Percentiles rank a stretch among this genome's conserved stretches.
These are phyloP conservation scores for Callorhinus ursinus DNA, from an alignment of 2,113 vertebrate species.

Conservation along the genomic window DNA sequence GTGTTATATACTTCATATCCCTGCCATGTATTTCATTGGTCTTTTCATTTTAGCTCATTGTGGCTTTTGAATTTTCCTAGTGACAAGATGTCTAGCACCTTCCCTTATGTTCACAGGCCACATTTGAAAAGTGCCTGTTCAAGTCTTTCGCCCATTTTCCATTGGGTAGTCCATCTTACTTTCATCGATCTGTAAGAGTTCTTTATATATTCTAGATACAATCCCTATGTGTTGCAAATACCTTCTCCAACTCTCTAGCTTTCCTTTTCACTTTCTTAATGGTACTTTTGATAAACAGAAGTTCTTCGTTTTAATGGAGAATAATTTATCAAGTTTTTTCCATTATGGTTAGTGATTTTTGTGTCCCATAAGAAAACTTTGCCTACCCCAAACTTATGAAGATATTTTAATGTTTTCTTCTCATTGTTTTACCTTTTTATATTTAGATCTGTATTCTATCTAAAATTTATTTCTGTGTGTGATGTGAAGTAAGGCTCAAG, in stretches of 20 bases:
- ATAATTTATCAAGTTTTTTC: background rate
- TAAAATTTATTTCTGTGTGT: background rate
- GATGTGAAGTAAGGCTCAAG: background rate
- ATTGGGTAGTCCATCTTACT: background rate
- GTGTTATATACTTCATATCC: no score
- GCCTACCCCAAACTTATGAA: background rate
- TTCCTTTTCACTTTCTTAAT: background rate
- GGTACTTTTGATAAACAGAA: background rate
- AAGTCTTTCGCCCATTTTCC: background rate
- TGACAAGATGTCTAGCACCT: background rate
- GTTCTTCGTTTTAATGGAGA: constrained; percentile 1
- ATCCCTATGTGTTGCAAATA: background rate
- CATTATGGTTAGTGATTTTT: background rate
- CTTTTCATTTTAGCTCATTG: background rate
- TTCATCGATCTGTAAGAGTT: background rate
- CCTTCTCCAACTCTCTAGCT: background rate
- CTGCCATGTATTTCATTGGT: background rate
- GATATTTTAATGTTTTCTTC: background rate
- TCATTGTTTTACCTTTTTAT: background rate
- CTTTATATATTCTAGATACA: background rate
- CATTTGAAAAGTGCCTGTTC: background rate
- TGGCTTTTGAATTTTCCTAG: background rate
- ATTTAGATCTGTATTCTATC: background rate
- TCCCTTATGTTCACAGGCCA: background rate
- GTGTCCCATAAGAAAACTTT: background rate